Evolutionary conservation across 2,888 invertebrate genomes (phyloP).

Genomic region (Conops quadrifasciatus): DNA sequence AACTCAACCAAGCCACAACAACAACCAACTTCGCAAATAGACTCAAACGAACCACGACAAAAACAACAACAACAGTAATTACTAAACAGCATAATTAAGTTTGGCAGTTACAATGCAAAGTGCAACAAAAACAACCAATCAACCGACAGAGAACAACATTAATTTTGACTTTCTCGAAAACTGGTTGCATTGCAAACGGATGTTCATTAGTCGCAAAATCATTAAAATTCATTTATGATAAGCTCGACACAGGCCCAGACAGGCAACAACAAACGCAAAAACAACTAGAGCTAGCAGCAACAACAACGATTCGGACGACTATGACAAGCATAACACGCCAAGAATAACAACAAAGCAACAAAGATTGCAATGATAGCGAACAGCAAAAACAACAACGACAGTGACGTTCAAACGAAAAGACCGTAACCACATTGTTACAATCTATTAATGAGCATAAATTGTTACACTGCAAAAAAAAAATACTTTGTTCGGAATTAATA

Average conservation of each 20-base stretch:
- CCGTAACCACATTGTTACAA: too few relatives aligned
- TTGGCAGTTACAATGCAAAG: not conserved
- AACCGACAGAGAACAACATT: not conserved
- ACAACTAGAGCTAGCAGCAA: not conserved
- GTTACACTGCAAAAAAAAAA: too few relatives aligned
- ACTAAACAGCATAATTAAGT: too few relatives aligned
- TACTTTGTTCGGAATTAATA: too few relatives aligned
- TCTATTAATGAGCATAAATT: too few relatives aligned
- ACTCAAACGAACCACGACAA: too few relatives aligned
- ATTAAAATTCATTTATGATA: slow-evolving; percentile 34
- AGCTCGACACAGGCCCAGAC: not conserved
- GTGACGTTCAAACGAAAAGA: not conserved
- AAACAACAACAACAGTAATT: too few relatives aligned
- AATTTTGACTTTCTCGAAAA: slow-evolving; percentile 25
- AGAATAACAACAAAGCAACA: slow-evolving; percentile 1
- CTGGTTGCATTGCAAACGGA: slow-evolving; percentile 23
- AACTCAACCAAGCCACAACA: too few relatives aligned
- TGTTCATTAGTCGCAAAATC: slow-evolving; percentile 32
- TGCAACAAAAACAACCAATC: not conserved
- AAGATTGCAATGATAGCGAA: not conserved
- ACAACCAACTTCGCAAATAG: too few relatives aligned
- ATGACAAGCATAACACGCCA: not conserved
- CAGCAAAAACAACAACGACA: not conserved
- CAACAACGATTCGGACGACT: not conserved
- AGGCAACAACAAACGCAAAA: not conserved